These are phyloP conservation scores for Tarsius wallacei DNA, from an alignment of 2,797 vertebrate genomes.

Conservation along the genomic window DNA sequence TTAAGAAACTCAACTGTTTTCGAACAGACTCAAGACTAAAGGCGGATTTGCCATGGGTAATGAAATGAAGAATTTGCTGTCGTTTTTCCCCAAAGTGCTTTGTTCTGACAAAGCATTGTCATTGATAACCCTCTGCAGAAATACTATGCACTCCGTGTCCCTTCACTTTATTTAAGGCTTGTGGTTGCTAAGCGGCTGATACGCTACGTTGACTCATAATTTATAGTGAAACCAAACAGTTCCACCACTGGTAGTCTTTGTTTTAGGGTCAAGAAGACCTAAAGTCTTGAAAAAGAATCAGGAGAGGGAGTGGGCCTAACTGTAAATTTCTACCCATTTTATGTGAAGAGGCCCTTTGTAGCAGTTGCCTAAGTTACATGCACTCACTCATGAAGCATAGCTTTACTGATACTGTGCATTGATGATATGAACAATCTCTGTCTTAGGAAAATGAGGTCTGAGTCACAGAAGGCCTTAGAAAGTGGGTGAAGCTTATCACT, in stretches of 20 bases:
- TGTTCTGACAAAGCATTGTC: background rate
- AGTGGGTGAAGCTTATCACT: background rate
- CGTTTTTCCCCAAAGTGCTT: background rate
- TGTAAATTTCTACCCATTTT: background rate
- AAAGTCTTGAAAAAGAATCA: slow-evolving; percentile 14
- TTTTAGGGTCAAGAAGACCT: slow-evolving; percentile 42
- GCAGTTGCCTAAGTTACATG: background rate
- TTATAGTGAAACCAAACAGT: background rate
- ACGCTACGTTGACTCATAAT: background rate
- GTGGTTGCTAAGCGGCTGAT: background rate
- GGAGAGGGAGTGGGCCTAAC: background rate
- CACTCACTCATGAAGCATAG: background rate
- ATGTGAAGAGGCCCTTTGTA: background rate
- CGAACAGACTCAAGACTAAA: background rate
- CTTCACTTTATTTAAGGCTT: background rate
- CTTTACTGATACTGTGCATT: background rate
- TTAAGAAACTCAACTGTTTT: background rate
- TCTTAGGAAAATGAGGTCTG: background rate
- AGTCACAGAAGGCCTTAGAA: background rate
- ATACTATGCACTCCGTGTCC: background rate
- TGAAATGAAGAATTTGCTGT: background rate
- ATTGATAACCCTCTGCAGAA: background rate
- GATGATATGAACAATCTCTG: slow-evolving; percentile 1
- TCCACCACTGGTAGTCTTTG: background rate
- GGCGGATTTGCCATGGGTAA: background rate